Conservation (phyloP, 2,113 vertebrate genomes). For the Tachycineta bicolor region DNA sequence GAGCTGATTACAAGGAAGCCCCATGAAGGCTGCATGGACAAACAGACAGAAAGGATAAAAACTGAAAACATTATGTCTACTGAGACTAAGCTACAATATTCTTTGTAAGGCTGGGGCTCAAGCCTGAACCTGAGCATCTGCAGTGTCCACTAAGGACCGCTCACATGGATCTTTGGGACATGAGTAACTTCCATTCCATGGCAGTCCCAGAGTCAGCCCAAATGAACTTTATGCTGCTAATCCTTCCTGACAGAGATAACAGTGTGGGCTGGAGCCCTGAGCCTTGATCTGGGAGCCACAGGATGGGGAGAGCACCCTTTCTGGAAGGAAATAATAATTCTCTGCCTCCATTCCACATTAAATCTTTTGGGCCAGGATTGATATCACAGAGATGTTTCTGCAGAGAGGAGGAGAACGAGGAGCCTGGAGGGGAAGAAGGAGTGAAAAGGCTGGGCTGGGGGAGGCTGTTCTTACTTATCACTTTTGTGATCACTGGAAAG, state of each 20-base stretch:
- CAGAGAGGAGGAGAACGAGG: background rate
- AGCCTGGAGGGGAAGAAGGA: background rate
- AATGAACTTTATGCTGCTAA: background rate
- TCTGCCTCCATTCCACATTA: fast-evolving
- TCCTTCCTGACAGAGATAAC: background rate
- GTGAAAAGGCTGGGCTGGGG: background rate
- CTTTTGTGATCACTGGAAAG: background rate
- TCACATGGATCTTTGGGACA: too few species aligned
- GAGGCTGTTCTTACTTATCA: background rate
- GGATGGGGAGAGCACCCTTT: background rate
- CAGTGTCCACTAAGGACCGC: background rate
- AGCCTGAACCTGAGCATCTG: background rate
- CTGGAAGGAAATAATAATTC: background rate
- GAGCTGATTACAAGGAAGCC: background rate
- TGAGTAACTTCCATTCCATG: background rate
- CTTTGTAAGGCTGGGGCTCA: background rate
- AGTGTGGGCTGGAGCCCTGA: background rate
- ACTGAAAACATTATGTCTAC: background rate
- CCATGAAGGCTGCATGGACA: background rate
- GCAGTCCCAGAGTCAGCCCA: background rate
- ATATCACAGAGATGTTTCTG: background rate
- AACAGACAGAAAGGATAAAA: background rate
- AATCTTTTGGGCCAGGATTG: background rate
- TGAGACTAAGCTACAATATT: background rate
- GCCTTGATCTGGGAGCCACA: background rate